Evolutionary conservation across 2,113 vertebrate genomes (phyloP).

Genomic region (Thinocorus orbignyianus): DNA sequence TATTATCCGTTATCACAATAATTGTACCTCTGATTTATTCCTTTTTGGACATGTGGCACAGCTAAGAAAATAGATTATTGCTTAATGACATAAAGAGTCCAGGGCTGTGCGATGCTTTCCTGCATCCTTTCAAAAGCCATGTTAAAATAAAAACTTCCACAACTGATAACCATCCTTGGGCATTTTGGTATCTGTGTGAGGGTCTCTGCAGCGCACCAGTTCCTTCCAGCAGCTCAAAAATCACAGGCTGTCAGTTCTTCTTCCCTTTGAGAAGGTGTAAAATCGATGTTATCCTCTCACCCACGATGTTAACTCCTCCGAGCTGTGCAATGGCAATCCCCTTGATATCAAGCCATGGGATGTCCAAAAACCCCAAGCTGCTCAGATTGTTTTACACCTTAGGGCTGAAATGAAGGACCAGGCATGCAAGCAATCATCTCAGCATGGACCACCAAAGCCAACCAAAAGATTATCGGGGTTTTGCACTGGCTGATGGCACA

Average conservation of each 20-base stretch:
- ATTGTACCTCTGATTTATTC: constrained; percentile 35
- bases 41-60: neutral
- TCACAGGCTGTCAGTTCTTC: neutral
- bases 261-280: neutral
- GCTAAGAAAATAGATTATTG: neutral
- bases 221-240: neutral
- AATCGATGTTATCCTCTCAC: neutral
- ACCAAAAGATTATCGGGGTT: neutral
- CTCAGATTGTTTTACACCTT: neutral
- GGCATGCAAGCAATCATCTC: neutral
- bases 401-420: neutral
- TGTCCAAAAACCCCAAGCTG: neutral
- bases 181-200: neutral
- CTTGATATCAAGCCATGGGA: neutral
- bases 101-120: neutral
- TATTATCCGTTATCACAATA: constrained; percentile 20
- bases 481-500: neutral
- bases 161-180: neutral
- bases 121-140: neutral
- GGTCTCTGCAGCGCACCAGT: neutral
- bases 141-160: neutral
- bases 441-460: neutral
- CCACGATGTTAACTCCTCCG: neutral
- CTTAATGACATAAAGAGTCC: neutral
- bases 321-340: neutral